Conservation (phyloP, 2,113 vertebrate genomes). For the Eupsittula cactorum region DNA sequence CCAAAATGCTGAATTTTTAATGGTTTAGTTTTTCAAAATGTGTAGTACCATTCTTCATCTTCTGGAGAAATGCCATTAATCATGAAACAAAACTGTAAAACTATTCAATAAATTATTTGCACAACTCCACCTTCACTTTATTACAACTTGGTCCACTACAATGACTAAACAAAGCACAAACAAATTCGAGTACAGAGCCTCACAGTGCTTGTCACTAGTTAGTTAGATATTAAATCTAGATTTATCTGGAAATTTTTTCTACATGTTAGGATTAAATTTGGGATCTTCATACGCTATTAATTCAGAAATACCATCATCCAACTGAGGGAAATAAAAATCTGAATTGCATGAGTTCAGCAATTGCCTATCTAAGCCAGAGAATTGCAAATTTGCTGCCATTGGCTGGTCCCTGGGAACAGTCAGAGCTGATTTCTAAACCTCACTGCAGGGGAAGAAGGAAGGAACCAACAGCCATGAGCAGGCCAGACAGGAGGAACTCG, state of each 20-base stretch:
- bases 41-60: background rate
- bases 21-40: background rate
- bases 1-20: background rate
- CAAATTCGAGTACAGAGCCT: background rate
- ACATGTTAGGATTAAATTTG: background rate
- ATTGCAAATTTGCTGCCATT: background rate
- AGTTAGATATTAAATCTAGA: background rate
- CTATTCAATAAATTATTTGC: background rate
- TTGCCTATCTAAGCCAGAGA: background rate
- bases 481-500: background rate
- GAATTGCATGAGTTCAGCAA: background rate
- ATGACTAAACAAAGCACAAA: background rate
- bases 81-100: background rate
- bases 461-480: background rate
- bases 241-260: background rate
- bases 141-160: background rate
- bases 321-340: background rate
- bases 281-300: background rate
- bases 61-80: background rate
- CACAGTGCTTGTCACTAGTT: background rate
- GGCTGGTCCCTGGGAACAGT: background rate
- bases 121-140: background rate
- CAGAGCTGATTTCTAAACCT: background rate
- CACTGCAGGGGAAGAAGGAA: background rate
- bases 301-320: background rate